phyloP scores from a whole-genome alignment of 1,140 invertebrate genomes.

The Subanguina moxae region DNA sequence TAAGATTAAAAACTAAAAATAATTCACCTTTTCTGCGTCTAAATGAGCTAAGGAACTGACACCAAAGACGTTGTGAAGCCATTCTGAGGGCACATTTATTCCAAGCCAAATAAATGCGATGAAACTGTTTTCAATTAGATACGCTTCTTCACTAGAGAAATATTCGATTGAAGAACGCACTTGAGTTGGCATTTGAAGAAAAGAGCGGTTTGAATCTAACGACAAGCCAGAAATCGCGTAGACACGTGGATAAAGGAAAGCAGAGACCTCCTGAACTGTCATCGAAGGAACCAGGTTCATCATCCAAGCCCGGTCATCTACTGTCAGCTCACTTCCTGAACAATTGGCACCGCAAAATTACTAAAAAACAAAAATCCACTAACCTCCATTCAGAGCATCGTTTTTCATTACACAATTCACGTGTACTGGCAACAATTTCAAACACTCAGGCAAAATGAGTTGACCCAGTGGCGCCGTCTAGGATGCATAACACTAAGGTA shows the following conservation, averaged over 20 bases:
- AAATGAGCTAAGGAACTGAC: constrained; percentile 75
- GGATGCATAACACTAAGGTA: too few species aligned
- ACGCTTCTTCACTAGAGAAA: constrained; percentile 44
- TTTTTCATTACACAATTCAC: constrained; percentile 85
- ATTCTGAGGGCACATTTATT: constrained; percentile 61
- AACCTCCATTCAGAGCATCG: constrained; percentile 77
- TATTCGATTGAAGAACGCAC: constrained; percentile 52
- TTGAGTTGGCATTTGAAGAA: constrained; percentile 19
- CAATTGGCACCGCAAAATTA: not conserved
- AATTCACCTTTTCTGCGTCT: constrained; percentile 71
- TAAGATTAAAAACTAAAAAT: constrained; percentile 14
- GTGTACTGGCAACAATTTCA: constrained; percentile 93
- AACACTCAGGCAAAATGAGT: constrained; percentile 90
- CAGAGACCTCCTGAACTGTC: constrained; percentile 36
- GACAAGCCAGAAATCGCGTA: constrained; percentile 34
- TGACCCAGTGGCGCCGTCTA: constrained; percentile 68
- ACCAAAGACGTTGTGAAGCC: constrained; percentile 76
- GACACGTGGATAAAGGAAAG: constrained; percentile 50
- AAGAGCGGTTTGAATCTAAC: not conserved
- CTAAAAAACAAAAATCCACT: not conserved
- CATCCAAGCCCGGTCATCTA: constrained; percentile 58
- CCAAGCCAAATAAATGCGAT: constrained; percentile 94
- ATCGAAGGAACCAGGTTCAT: constrained; percentile 52
- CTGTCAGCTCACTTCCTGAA: constrained; percentile 53
- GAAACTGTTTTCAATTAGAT: constrained; percentile 78